Percentiles rank a stretch among this genome's conserved stretches.
These are phyloP conservation scores for Pantala flavescens DNA, from an alignment of 1,140 invertebrate genomes.

Conservation along the genomic window DNA sequence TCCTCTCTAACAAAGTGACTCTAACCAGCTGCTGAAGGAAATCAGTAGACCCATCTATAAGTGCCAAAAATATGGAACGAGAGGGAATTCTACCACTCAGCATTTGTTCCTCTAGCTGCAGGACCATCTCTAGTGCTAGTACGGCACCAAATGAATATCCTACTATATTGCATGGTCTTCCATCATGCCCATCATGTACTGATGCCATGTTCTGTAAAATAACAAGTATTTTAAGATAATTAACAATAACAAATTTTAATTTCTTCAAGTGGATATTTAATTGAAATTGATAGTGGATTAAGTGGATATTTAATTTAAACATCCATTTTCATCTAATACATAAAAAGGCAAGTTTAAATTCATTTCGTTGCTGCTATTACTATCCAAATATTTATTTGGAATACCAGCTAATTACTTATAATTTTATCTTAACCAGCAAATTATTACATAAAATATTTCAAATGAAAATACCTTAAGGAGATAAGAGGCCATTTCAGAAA, in stretches of 20 bases:
- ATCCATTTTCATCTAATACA: too few species aligned
- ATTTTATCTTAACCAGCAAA: too few species aligned
- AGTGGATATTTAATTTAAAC: too few species aligned
- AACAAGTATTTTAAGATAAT: neutral
- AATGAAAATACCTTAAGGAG: neutral
- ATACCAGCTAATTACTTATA: too few species aligned
- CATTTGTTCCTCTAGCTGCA: slow-evolving; percentile 44
- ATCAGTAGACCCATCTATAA: slow-evolving; percentile 37
- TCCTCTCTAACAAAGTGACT: neutral
- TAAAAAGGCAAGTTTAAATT: too few species aligned
- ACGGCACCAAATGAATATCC: slow-evolving; percentile 57
- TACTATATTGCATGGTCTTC: slow-evolving; percentile 43
- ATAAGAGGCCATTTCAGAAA: neutral
- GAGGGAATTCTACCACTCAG: slow-evolving; percentile 25
- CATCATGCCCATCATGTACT: slow-evolving; percentile 11
- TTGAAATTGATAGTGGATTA: too few species aligned
- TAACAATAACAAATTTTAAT: too few species aligned
- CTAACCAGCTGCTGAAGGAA: slow-evolving; percentile 25
- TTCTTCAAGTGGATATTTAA: too few species aligned
- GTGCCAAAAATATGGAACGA: slow-evolving; percentile 23
- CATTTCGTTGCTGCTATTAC: too few species aligned
- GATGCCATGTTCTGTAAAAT: neutral
- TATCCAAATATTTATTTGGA: too few species aligned
- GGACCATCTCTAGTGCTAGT: slow-evolving; percentile 43
- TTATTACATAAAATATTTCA: too few species aligned